These are phyloP conservation scores for Leptinotarsa undecemlineata DNA, from an alignment of 1,140 invertebrate species.

Conservation along the genomic window DNA sequence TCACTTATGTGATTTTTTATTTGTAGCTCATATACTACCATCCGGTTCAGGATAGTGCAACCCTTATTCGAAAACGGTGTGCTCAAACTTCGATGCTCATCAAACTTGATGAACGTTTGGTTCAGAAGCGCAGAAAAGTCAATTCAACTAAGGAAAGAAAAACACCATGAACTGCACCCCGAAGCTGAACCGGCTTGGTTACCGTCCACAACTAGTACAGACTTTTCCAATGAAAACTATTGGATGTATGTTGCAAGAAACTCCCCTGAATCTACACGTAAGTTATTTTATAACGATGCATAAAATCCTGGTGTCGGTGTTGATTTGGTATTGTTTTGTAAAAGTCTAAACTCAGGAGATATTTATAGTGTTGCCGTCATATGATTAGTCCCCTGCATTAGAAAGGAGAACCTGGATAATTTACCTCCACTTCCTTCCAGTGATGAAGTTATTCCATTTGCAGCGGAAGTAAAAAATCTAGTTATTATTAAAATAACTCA, in stretches of 20 bases:
- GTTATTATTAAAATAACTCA: too few species aligned
- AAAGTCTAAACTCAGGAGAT: too few species aligned
- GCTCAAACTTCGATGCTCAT: constrained; percentile 63
- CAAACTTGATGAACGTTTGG: constrained; percentile 62
- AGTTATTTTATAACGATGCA: background rate
- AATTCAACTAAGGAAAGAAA: constrained; percentile 57
- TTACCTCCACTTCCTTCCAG: too few species aligned
- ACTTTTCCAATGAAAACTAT: constrained; percentile 16
- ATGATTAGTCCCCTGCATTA: too few species aligned
- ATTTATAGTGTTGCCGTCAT: too few species aligned
- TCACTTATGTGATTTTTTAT: background rate
- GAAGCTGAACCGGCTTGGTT: constrained; percentile 9
- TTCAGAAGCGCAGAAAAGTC: constrained; percentile 64
- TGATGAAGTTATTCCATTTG: too few species aligned
- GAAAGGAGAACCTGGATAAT: too few species aligned
- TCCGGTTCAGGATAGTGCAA: constrained; percentile 46
- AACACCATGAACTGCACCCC: constrained; percentile 27
- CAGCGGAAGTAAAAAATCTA: too few species aligned
- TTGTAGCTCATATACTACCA: constrained; percentile 47
- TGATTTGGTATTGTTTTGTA: too few species aligned
- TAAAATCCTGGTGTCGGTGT: too few species aligned
- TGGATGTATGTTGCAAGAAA: constrained; percentile 20
- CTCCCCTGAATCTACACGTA: constrained; percentile 13
- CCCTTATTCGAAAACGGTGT: constrained; percentile 58
- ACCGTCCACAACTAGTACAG: constrained; percentile 13